Evolutionary conservation across 92 coral and sea anemone genomes (phyloP), one percentile per base, ranked within the genome.

Genomic region (Epizoanthus scotinus): DNA sequence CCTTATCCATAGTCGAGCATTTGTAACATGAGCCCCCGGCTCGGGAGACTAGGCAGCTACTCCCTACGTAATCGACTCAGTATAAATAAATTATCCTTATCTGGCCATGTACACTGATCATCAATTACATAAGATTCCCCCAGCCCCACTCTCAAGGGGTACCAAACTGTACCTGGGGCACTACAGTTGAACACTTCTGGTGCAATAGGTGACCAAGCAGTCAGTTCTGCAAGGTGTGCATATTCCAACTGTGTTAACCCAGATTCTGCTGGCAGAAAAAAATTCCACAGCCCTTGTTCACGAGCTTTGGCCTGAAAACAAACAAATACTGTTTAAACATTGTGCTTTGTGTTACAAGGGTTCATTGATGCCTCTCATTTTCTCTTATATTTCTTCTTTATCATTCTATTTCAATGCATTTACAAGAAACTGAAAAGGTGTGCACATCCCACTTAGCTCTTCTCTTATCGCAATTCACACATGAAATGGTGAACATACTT

Each of bases 121-220:
- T 1, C 97, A 94, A 21, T 92, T 89, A 89, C 52, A 63, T 89
- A 92, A 49, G 98, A 94, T 14, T 34, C 6, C 40, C 40, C 40
- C 88, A 67, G 57, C 34, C 66, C 15, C 10, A 61, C 18, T 63
- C 34, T 36, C 34, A 25, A 61, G 36, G 66, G 18, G 13, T 24
- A 9, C 36, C 38, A 62, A 61, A 31, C 10, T 38, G 28, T 68
- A 68, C 99, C 99, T 58, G 99, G 99, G 20, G 99, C 96, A 82
- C 96, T 78, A 85, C 99, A 96, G 94, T 96, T 96, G 64, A 96
- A 93, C 19, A 94, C 86, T 68, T 96, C 99, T 21, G 99, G 96
- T 21, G 98, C 99, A 82, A 87, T 86, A 7, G 91, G 78, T 49
- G 86, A 93, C 68, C 90, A 84, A 6, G 98, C 99, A 25, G 99